Evolutionary conservation across 2,888 invertebrate species (phyloP).

Genomic region (Mesorhabditis belari): DNA sequence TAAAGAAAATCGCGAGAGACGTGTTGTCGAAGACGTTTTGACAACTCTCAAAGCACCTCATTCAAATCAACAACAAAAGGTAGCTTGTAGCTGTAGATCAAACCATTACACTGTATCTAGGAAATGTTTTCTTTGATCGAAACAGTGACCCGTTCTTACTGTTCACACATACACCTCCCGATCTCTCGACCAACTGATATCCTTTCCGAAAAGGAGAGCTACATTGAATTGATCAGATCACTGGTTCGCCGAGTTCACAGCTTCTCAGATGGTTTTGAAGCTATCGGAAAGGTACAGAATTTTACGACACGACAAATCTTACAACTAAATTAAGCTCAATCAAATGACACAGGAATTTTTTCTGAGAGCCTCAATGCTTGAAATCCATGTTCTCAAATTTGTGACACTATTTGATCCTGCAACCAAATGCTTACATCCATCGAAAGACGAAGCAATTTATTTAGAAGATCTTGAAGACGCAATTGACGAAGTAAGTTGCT

Average conservation of each 20-base stretch:
- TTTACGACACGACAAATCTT: too few relatives aligned
- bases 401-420: conserved; percentile 8
- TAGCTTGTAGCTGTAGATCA: too few relatives aligned
- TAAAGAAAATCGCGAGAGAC: conserved; percentile 54
- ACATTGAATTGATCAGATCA: conserved; percentile 2
- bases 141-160: not conserved
- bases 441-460: not conserved
- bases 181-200: not conserved
- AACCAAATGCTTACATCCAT: conserved; percentile 7
- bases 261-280: conserved; percentile 4
- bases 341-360: conserved; percentile 4
- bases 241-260: conserved; percentile 3
- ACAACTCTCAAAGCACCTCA: not conserved
- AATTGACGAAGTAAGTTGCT: not conserved
- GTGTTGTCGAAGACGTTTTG: conserved; percentile 1
- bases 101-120: not conserved
- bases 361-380: conserved; percentile 8
- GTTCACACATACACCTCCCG: not conserved
- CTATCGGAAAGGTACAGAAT: not conserved
- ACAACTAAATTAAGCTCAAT: too few relatives aligned
- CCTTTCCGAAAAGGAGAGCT: not conserved
- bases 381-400: conserved; percentile 14
- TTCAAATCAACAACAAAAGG: not conserved
- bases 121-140: not conserved
- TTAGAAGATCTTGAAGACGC: conserved; percentile 5